Percentiles rank a stretch among this genome's conserved stretches.
Conservation (phyloP, 2,888 invertebrate genomes). For the Lumbricus terrestris region DNA sequence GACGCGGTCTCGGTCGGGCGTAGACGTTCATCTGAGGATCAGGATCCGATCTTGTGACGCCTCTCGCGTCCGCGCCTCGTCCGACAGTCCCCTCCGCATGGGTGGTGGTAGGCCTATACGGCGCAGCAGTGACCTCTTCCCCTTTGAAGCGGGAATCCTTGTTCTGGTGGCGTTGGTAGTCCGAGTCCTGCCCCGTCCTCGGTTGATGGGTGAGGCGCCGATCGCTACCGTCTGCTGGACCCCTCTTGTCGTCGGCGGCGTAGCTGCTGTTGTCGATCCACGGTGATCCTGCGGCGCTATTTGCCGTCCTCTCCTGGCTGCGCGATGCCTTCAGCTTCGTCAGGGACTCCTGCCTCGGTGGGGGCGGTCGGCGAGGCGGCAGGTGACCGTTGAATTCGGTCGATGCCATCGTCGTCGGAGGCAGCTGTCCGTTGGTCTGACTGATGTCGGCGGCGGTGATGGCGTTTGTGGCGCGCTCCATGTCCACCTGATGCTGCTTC, state of each 20-base stretch:
- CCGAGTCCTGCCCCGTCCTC: background rate
- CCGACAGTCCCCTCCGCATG: background rate
- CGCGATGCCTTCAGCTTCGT: background rate
- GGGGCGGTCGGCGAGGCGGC: background rate
- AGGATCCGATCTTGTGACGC: background rate
- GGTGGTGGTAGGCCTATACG: background rate
- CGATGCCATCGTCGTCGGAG: background rate
- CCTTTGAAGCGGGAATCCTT: background rate
- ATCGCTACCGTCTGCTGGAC: background rate
- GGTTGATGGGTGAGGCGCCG: background rate
- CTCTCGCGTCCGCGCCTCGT: background rate
- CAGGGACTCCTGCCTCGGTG: constrained; percentile 12
- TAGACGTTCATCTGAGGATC: background rate
- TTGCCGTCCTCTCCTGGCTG: background rate
- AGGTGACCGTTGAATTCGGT: background rate
- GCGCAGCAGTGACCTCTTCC: background rate
- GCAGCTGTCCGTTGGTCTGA: background rate
- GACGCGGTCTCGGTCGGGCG: background rate
- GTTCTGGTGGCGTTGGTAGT: background rate
- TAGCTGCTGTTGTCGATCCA: too few species aligned
- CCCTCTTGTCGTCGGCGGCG: background rate
- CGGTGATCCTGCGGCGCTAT: background rate
- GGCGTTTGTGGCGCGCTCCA: background rate
- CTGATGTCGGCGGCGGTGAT: background rate
- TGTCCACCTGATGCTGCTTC: background rate